Conservation (phyloP, 2,797 vertebrate species). For the Bradypus variegatus region DNA sequence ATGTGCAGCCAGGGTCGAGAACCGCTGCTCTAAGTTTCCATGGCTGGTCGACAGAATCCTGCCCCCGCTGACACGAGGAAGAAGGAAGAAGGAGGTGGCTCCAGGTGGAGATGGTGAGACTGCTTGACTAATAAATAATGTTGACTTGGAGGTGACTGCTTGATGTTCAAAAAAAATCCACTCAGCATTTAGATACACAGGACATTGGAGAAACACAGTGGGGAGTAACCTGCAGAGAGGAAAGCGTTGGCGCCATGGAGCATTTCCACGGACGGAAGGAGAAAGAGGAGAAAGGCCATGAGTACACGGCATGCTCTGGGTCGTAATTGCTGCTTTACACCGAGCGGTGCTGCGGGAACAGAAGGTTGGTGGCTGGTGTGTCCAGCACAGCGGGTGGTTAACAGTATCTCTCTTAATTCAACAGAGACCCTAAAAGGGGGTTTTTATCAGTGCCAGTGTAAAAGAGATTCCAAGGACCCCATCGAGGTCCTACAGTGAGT, state of each 20-base stretch:
- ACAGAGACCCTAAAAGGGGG: neutral
- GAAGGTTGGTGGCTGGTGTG: neutral
- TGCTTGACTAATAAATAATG: neutral
- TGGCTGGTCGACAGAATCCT: neutral
- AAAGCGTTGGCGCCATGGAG: too few relatives aligned
- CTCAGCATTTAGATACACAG: neutral
- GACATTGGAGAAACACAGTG: neutral
- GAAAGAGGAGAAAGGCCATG: neutral
- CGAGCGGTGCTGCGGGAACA: neutral
- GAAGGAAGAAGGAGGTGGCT: too few relatives aligned
- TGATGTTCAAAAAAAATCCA: neutral
- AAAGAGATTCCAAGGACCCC: neutral
- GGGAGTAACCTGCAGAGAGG: neutral
- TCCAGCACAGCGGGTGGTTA: neutral
- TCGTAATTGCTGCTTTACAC: neutral
- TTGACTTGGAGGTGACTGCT: neutral
- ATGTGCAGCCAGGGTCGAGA: neutral
- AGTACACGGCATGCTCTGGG: neutral
- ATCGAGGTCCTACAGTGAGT: neutral
- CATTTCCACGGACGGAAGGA: neutral
- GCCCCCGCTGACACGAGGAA: too few relatives aligned
- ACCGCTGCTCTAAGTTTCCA: neutral
- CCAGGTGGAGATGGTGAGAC: neutral
- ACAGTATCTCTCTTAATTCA: neutral
- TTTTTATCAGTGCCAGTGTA: neutral